These are phyloP conservation scores for Pseudococcus jackbeardsleyi DNA, from an alignment of 2,888 invertebrate species.

Conservation along the genomic window DNA sequence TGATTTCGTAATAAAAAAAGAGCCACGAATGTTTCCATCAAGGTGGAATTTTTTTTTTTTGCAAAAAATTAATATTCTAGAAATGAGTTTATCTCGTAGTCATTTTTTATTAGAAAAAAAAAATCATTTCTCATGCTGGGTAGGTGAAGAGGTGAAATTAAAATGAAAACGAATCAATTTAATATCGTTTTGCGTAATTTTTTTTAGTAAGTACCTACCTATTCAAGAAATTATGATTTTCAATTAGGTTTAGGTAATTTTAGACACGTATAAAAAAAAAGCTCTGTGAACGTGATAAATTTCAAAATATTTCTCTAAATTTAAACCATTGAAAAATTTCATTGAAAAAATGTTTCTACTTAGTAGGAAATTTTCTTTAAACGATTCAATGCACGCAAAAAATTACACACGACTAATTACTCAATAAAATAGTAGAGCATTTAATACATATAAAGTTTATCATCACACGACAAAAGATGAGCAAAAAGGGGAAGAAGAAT, in stretches of 20 bases:
- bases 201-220: neutral
- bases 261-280: neutral
- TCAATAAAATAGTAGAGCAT: neutral
- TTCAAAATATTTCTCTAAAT: neutral
- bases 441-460: conserved; percentile 40
- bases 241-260: neutral
- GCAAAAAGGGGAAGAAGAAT: conserved; percentile 58
- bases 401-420: conserved; percentile 30
- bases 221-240: neutral
- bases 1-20: neutral
- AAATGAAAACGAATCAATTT: neutral
- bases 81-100: neutral
- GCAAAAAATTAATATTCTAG: neutral
- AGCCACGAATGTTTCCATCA: neutral
- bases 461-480: conserved; percentile 54
- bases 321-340: too few species aligned
- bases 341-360: too few species aligned
- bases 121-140: neutral
- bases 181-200: neutral
- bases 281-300: neutral
- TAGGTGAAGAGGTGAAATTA: neutral
- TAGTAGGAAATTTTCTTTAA: too few species aligned
- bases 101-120: neutral
- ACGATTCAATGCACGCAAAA: neutral
- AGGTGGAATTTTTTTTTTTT: neutral